Evolutionary conservation across 2,888 invertebrate species (phyloP), one percentile per base, ranked within the genome.

Genomic region (Listrodromus nycthemerus): DNA sequence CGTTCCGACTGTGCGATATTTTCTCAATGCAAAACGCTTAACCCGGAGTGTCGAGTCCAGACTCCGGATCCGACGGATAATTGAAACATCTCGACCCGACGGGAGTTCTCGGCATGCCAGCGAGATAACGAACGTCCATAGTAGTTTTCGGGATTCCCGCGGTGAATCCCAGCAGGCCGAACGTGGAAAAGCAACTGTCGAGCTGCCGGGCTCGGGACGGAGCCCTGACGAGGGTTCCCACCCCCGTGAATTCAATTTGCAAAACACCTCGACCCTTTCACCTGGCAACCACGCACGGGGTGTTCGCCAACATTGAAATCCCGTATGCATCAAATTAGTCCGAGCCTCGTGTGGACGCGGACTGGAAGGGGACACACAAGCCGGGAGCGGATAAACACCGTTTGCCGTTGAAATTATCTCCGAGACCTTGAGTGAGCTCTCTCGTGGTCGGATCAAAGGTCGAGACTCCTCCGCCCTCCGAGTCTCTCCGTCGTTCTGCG

Each of bases 381-480:
- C 45, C 2, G 45, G 48, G 10, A 63, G 21, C 16, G 21, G 27
- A 63, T 65, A 48, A 75, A 75, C 75, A 65, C 63, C 50, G 50
- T 65, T 65, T 52, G 65, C 65, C 50, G 52, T 75, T 33, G n/a
- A 65, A 75, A 75, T 65, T 52, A 75, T 74, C 74, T 30, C 33
- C 2, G 50, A 45, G 30, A 63, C 74, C 65, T 63, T 74, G 37
- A 65, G 50, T 33, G 45, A 75, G 50, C n/a, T 24, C 65, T 65
- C 75, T 33, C 7, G 50, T 19, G 63, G 48, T 65, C 65, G 50
- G 65, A 75, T 75, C 50, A 75, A 75, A 52, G 65, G 37, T 75
- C 50, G 63, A 33, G 65, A 75, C 65, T 13, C 41, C n/a, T n/a
- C 8, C 37, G 21, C 24, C 55, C 24, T 55, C 24, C 21, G 10